Percentiles rank a stretch among this genome's conserved stretches.
Evolutionary conservation across 2,113 vertebrate genomes (phyloP).

Genomic region (Geothlypis trichas): DNA sequence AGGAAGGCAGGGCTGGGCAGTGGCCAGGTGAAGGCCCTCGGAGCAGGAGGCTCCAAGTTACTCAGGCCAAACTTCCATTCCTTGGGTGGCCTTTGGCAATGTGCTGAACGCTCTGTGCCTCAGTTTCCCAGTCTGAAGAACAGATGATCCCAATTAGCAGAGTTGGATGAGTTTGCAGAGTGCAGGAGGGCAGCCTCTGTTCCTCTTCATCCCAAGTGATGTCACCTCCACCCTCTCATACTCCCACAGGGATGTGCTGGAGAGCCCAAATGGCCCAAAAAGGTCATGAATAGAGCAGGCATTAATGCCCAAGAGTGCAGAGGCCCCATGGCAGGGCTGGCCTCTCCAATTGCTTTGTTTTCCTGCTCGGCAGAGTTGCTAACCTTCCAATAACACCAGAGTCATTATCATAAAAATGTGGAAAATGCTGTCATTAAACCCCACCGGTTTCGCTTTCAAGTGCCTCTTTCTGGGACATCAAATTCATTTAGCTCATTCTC

Average conservation of each 20-base stretch:
- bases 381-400: constrained; percentile 61
- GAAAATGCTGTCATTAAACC: constrained; percentile 60
- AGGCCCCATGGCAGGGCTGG: neutral
- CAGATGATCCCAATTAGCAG: neutral
- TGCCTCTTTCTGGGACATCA: constrained; percentile 65
- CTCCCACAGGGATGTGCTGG: neutral
- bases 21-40: fast-evolving
- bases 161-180: neutral
- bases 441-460: constrained; percentile 42
- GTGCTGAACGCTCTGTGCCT: neutral
- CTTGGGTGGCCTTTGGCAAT: neutral
- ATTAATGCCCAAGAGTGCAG: neutral
- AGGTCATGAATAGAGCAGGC: neutral
- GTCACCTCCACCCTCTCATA: neutral
- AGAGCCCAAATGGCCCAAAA: constrained; percentile 4
- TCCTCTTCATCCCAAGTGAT: neutral
- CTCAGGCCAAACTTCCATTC: neutral
- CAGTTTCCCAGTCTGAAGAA: neutral
- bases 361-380: constrained; percentile 1
- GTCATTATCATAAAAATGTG: constrained; percentile 51
- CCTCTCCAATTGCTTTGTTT: constrained; percentile 46
- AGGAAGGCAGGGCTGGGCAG: neutral
- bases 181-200: neutral
- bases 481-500: constrained; percentile 62
- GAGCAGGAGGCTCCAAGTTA: neutral